These are phyloP conservation scores for Trachelus stipa DNA, from an alignment of 2,888 invertebrate species.

Conservation along the genomic window DNA sequence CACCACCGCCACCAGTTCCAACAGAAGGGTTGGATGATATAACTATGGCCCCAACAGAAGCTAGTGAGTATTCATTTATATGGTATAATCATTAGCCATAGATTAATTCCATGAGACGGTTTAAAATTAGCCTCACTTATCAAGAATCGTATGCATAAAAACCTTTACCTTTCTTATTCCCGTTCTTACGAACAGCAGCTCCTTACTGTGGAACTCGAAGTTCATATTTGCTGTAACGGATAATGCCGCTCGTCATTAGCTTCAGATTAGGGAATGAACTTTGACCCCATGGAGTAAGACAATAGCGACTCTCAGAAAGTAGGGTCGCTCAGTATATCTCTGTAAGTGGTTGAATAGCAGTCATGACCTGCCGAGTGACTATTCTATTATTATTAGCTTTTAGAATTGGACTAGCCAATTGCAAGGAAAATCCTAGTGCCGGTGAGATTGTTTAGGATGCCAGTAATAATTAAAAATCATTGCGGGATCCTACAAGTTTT, in stretches of 20 bases:
- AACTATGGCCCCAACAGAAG: slow-evolving; percentile 35
- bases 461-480: background rate
- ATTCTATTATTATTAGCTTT: background rate
- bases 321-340: background rate
- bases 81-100: background rate
- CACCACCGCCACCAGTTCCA: slow-evolving; percentile 33
- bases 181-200: background rate
- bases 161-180: background rate
- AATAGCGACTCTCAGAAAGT: background rate
- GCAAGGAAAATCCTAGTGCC: background rate
- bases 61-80: slow-evolving; percentile 33
- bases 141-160: background rate
- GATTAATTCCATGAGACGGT: background rate
- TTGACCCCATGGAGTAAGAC: background rate
- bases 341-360: background rate
- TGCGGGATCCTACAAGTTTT: background rate
- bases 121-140: background rate
- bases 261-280: background rate
- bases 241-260: background rate
- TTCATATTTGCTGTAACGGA: background rate
- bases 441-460: background rate
- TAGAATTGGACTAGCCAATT: background rate
- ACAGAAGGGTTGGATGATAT: slow-evolving; percentile 38
- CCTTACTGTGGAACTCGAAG: background rate
- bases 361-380: background rate